Conservation (phyloP, 2,797 vertebrate genomes). For the Danio kyathit region DNA sequence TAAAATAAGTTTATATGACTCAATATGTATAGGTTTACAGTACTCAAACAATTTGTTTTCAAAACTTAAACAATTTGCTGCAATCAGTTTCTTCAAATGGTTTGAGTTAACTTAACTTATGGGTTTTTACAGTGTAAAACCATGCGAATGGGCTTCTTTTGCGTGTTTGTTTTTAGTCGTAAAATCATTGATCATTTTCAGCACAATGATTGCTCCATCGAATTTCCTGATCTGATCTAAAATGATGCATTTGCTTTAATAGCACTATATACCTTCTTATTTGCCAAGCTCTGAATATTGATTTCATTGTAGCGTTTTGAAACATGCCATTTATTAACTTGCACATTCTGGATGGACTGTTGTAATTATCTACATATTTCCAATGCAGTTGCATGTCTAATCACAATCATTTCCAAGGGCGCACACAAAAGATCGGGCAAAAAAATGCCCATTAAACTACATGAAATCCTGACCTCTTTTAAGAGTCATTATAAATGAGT, state of each 20-base stretch:
- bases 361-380: slow-evolving; percentile 10
- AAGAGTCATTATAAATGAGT: slow-evolving; percentile 44
- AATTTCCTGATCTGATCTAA: slow-evolving; percentile 6
- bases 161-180: no score
- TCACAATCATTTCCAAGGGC: slow-evolving; percentile 24
- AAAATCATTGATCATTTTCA: no score
- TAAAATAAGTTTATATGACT: no score
- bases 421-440: slow-evolving; percentile 19
- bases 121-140: no score
- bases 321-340: neutral
- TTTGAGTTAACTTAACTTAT: no score
- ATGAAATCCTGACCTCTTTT: slow-evolving; percentile 41
- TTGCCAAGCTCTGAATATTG: neutral
- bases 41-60: no score
- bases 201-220: neutral
- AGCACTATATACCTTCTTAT: neutral
- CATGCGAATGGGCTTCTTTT: no score
- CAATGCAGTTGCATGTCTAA: slow-evolving; percentile 28
- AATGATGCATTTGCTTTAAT: neutral
- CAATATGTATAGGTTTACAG: no score
- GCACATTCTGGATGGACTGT: neutral
- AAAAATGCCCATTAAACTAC: slow-evolving; percentile 32
- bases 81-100: no score
- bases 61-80: no score
- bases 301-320: neutral